Evolutionary conservation across 2,888 invertebrate genomes (phyloP).

Genomic region (Amiota communis): DNA sequence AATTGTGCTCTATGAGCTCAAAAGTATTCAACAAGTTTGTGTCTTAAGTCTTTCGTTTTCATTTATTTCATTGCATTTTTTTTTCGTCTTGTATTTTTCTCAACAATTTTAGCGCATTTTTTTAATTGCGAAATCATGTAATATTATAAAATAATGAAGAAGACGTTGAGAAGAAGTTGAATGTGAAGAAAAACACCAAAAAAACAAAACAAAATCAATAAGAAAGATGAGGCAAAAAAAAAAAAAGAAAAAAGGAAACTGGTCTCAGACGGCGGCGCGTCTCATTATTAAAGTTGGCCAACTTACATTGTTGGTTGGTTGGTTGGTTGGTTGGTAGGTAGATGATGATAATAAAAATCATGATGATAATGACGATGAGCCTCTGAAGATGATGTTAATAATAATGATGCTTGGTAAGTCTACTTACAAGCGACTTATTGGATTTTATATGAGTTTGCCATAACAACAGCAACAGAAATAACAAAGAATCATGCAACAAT

Average conservation of each 20-base stretch:
- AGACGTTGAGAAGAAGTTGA: conserved; percentile 12
- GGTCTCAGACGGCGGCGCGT: not conserved
- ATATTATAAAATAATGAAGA: conserved; percentile 43
- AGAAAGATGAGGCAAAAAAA: not conserved
- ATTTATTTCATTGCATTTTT: not conserved
- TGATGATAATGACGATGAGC: conserved; percentile 23
- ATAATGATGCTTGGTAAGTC: conserved; percentile 14
- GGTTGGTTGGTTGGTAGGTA: conserved; percentile 30
- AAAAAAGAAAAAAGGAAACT: conserved; percentile 1
- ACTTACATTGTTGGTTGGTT: conserved; percentile 29
- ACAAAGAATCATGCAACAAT: not conserved
- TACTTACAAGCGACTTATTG: conserved; percentile 17
- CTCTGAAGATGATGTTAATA: conserved; percentile 32
- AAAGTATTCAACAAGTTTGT: conserved; percentile 16
- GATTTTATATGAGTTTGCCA: conserved; percentile 19
- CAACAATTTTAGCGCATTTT: conserved; percentile 33
- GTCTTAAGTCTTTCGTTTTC: conserved; percentile 36
- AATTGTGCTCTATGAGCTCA: not conserved
- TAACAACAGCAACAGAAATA: not conserved
- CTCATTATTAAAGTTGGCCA: conserved; percentile 27
- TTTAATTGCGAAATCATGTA: conserved; percentile 52
- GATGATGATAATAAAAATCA: conserved; percentile 27
- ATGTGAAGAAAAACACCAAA: not conserved
- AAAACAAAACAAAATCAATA: conserved; percentile 13
- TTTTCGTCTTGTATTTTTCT: conserved; percentile 15